A percentile compares a stretch with the other conserved stretches of the same genome.
Conservation (phyloP, 2,113 vertebrate species). For the Cynopterus brachyotis region DNA sequence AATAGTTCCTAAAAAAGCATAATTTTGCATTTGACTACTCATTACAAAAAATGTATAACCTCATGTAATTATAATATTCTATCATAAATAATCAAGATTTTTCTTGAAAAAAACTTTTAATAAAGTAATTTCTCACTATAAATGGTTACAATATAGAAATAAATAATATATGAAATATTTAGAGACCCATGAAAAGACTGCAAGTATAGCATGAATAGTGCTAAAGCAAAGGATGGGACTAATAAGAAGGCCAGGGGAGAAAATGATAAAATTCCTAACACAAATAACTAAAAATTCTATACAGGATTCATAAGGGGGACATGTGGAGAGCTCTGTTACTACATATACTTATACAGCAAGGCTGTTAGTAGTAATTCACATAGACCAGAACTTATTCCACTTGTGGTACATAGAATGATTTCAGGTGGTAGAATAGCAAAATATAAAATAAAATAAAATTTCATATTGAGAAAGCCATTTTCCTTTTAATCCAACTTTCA, state of each 20-base stretch:
- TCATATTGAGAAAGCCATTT: not conserved
- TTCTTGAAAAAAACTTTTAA: not conserved
- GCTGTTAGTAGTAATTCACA: not conserved
- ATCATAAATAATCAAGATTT: not conserved
- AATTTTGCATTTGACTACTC: not conserved
- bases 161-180: not conserved
- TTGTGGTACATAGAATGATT: not conserved
- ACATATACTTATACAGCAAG: fast-evolving
- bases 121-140: not conserved
- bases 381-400: not conserved
- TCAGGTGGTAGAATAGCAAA: not conserved
- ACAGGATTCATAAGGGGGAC: not conserved
- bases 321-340: not conserved
- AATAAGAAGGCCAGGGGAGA: not conserved
- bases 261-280: not conserved
- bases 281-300: not conserved
- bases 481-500: not conserved
- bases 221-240: not conserved
- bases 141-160: not conserved
- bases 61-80: not conserved
- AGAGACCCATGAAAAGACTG: not conserved
- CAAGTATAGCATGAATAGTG: not conserved
- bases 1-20: not conserved
- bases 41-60: not conserved
- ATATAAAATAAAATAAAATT: not conserved